Base-by-base conservation (phyloP, 2,888 invertebrate species). In the Cancer borealis region DNA sequence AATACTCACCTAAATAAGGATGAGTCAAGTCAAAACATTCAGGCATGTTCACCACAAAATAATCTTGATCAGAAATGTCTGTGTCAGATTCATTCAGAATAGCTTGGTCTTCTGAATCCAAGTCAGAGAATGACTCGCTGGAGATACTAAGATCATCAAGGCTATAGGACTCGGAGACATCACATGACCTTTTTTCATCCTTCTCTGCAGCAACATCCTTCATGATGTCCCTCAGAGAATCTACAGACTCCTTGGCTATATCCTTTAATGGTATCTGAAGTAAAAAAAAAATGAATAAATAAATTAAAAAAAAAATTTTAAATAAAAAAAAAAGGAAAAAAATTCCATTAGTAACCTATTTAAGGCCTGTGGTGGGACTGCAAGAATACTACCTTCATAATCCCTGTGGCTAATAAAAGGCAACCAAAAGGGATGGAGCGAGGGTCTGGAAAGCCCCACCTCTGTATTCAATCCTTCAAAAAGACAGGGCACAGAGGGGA, bases 71-170 rank as follows among this genome's bases (percentile, higher is more conserved):
- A n/a, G 94, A 94, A 26, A n/a, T 26, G 10, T 95, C 95, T 26
- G 91, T 92, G 60, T 95, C 95, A 39, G 95, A 95, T 45, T 95
- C 95, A 30, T 93, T 95, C 45, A 95, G 54, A 21, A 95, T 95
- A 21, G 95, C 95, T 49, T 95, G 95, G 89, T 95, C 95, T 47
- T 95, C 95, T 0, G 95, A 95, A 66, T 95, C 95, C 73, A 95
- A 30, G 45, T 95, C 95, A 17, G 95, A 95, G 88, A 95, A 91
- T 21, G 95, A 93, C 14, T 92, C 95, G 49, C 95, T 95, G 14
- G 95, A 95, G 47, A 93, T 88, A 54, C 95, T 94, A 3, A 91
- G 39, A 17, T 88, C 30, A 73, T 94, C 94, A 45, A 89, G 39
- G 45, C 73, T 54, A n/a, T 47, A 73, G 8, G 60, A 47, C 21